Evolutionary conservation across 2,888 invertebrate genomes (phyloP).

Genomic region (Sinohyriopsis cumingii): DNA sequence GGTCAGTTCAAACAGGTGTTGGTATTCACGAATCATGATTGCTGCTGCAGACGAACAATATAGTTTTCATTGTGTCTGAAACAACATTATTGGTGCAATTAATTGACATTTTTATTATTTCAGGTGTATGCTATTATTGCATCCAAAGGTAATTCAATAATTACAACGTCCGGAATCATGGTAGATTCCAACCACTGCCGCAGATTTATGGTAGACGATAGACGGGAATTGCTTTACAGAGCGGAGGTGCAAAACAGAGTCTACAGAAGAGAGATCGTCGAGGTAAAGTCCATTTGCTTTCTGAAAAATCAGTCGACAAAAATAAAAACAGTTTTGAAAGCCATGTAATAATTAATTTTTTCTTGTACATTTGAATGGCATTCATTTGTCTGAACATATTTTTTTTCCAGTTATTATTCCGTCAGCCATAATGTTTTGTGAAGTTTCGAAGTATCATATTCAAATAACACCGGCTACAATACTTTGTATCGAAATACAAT

Average conservation of each 20-base stretch:
- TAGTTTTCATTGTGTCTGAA: background rate
- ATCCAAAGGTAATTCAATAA: conserved; percentile 80
- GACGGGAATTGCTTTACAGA: conserved; percentile 85
- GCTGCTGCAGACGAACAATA: background rate
- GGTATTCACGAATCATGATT: background rate
- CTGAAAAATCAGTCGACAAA: background rate
- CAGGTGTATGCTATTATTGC: conserved; percentile 73
- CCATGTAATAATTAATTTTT: background rate
- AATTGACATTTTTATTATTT: conserved; percentile 7
- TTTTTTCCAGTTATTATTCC: background rate
- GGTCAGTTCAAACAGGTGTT: background rate
- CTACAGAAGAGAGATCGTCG: conserved; percentile 83
- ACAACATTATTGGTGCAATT: too few species aligned
- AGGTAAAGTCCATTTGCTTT: conserved; percentile 51
- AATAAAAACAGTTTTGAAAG: background rate
- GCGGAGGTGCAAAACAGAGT: conserved; percentile 94
- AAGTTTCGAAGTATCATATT: too few species aligned
- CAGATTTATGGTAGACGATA: conserved; percentile 86
- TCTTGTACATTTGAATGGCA: background rate
- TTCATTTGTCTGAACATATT: background rate
- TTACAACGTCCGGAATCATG: conserved; percentile 89
- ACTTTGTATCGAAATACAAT: too few species aligned
- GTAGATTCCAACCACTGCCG: conserved; percentile 92
- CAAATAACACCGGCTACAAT: too few species aligned
- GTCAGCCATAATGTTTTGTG: too few species aligned